Base-by-base conservation (phyloP, 2,797 vertebrate genomes). In the Sciaenops ocellatus region DNA sequence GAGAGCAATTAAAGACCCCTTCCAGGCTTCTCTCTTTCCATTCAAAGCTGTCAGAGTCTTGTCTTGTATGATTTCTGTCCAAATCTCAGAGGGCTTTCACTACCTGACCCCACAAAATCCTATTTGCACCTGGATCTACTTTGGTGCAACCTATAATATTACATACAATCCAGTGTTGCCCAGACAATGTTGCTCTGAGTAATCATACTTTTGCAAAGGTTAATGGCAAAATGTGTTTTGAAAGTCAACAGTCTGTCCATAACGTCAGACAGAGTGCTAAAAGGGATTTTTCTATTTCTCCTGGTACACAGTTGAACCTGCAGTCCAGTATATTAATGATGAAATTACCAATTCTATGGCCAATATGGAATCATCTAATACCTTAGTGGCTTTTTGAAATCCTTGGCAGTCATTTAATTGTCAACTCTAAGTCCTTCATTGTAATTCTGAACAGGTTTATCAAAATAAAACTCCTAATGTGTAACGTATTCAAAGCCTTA, bases 1-100 rank as follows among this genome's bases (percentile, higher is more conserved):
- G 85, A 87, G 72, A 73, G 79, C 83, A 88, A 85, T 91, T 86
- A 83, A 79, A 82, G 52, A 80, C 47, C 34, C 59, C 65, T 66
- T 62, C 51, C 73, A 74, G 5, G 15, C 56, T 41, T 34, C 26
- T 46, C 26, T 44, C 42, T 79, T 62, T 46, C 60, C 56, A 67
- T 82, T 75, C 73, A 84, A 63, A 84, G 76, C 72, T 83, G 66
- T 85, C 82, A 85, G n/a, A 79, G 52, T 78, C 61, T 72, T 79
- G 79, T 78, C 80, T 81, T 62, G 51, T 84, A 76, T 79, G 68
- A 85, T 85, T 80, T 87, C 59, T 78, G 46, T 88, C 55, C 18
- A 79, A 66, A 87, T 78, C 42, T 79, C 70, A 15, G 24, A 59
- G 15, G 59, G 22, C n/a, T 48, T 47, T 26, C 16, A 73, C 69